phyloP scores from a whole-genome alignment of 1,140 invertebrate genomes.

The Frieseomelitta varia region DNA sequence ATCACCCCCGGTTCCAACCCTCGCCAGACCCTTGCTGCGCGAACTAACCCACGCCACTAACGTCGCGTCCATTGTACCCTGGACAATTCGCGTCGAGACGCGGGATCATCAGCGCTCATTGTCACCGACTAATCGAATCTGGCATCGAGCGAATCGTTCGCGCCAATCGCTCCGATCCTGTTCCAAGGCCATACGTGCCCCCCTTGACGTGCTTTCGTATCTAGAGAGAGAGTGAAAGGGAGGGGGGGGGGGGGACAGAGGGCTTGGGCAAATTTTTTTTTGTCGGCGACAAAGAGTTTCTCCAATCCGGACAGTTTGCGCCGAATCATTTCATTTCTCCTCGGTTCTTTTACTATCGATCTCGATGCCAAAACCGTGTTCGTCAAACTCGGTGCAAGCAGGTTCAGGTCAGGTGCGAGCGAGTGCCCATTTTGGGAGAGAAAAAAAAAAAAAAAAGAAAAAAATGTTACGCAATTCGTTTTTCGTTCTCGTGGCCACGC shows the following conservation, averaged over 20 bases:
- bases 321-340: too few relatives aligned
- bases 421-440: too few relatives aligned
- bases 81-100: constrained; percentile 66
- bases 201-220: not conserved
- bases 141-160: constrained; percentile 63
- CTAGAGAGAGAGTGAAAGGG: too few relatives aligned
- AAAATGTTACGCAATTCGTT: constrained; percentile 32
- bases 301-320: too few relatives aligned
- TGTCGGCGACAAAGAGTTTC: too few relatives aligned
- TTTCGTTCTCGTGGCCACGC: not conserved
- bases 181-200: not conserved
- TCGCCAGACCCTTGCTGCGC: constrained; percentile 14
- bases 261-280: too few relatives aligned
- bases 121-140: constrained; percentile 74
- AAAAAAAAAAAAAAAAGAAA: too few relatives aligned
- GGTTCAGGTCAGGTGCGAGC: too few relatives aligned
- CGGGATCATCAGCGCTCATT: constrained; percentile 74
- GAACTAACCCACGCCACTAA: constrained; percentile 23
- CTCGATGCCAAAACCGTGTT: too few relatives aligned
- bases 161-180: constrained; percentile 47
- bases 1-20: not conserved
- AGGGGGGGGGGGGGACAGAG: too few relatives aligned
- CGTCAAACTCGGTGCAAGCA: too few relatives aligned
- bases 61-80: constrained; percentile 61
- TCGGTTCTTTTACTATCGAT: too few relatives aligned